A percentile compares a stretch with the other conserved stretches of the same genome.
These are phyloP conservation scores for Parnassius orleans DNA, from an alignment of 2,888 invertebrate species.

Conservation along the genomic window DNA sequence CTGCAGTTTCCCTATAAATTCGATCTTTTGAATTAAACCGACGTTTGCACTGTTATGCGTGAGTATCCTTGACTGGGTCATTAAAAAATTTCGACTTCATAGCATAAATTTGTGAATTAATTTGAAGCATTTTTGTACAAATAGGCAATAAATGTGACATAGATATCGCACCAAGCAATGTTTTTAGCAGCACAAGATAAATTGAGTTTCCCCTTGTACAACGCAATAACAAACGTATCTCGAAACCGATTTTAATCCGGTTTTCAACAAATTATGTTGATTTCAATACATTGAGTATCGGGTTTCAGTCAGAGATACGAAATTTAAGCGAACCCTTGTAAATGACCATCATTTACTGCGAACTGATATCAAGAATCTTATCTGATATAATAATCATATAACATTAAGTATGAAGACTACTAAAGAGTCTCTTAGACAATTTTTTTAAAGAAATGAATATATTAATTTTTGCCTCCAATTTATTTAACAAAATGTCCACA, in stretches of 20 bases:
- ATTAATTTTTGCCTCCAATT: too few relatives aligned
- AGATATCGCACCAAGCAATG: slow-evolving; percentile 3
- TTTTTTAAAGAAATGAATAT: too few relatives aligned
- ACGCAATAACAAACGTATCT: slow-evolving; percentile 7
- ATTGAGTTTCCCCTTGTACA: not conserved
- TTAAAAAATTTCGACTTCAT: not conserved
- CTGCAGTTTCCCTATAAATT: not conserved
- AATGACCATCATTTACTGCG: slow-evolving; percentile 4
- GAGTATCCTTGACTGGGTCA: slow-evolving; percentile 4
- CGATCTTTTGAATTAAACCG: slow-evolving; percentile 2
- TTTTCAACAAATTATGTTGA: slow-evolving; percentile 12
- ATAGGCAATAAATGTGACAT: slow-evolving; percentile 5
- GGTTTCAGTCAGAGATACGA: slow-evolving; percentile 10
- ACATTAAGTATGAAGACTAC: too few relatives aligned
- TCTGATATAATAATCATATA: too few relatives aligned
- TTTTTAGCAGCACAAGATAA: not conserved
- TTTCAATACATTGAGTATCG: slow-evolving; percentile 12
- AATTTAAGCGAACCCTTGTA: slow-evolving; percentile 5
- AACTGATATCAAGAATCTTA: slow-evolving; percentile 6
- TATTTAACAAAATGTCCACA: too few relatives aligned
- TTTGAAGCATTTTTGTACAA: slow-evolving; percentile 9
- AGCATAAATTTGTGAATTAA: slow-evolving; percentile 8
- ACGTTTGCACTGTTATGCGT: not conserved
- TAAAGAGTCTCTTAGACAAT: too few relatives aligned
- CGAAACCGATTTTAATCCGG: slow-evolving; percentile 11